Conservation (phyloP, 2,797 vertebrate genomes). For the Spinus olivaceus region DNA sequence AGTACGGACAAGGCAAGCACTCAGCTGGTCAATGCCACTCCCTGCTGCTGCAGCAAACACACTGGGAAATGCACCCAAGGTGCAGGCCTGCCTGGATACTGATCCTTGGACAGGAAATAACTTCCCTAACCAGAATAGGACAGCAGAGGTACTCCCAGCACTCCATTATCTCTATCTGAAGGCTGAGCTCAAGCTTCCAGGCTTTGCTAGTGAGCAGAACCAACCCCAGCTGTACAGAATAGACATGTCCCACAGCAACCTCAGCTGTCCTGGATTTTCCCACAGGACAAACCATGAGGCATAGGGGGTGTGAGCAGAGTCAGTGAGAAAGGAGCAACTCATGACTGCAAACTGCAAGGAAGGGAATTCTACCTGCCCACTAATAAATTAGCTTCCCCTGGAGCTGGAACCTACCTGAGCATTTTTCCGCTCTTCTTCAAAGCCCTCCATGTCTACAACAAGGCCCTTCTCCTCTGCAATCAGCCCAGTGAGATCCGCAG, state of each 20-base stretch:
- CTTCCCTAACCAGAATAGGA: not conserved
- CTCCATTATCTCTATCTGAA: not conserved
- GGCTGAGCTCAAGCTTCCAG: not conserved
- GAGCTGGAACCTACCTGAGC: constrained; percentile 83
- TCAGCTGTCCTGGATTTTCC: not conserved
- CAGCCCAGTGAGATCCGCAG: constrained; percentile 92
- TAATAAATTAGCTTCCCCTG: not conserved
- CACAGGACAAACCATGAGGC: rapidly evolving
- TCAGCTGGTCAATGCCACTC: not conserved
- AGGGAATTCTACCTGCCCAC: not conserved
- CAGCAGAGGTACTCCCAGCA: not conserved
- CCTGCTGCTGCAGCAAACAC: not conserved
- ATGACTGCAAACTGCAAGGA: not conserved
- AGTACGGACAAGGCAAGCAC: not conserved
- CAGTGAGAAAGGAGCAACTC: not conserved
- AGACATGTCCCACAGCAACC: not conserved
- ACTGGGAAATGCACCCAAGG: not conserved
- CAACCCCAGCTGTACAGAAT: not conserved
- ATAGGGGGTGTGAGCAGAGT: rapidly evolving
- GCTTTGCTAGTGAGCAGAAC: not conserved
- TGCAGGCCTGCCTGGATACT: not conserved
- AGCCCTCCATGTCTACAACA: constrained; percentile 85
- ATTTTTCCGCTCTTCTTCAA: constrained; percentile 93
- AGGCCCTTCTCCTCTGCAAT: constrained; percentile 98
- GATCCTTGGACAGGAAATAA: not conserved